Base-by-base conservation (phyloP, 92 coral and sea anemone genomes). In the Zoanthus sociatus region DNA sequence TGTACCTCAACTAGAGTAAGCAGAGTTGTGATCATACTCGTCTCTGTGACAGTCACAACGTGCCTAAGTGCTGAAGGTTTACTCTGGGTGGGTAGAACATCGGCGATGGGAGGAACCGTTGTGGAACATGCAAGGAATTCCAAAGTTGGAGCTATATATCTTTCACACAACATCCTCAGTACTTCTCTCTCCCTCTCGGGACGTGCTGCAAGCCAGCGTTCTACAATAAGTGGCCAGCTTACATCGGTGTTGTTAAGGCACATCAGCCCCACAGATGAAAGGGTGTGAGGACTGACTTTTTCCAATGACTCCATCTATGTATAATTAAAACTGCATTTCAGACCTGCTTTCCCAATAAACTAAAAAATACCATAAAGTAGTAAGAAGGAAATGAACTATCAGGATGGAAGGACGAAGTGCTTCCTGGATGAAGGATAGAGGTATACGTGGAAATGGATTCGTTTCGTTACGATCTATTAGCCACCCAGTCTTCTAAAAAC, bases 1-100 rank as follows among this genome's bases (percentile, higher is more conserved):
- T 15, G 13, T 84, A 97, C 99, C 97, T 97, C 99, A 9, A 97
- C 98, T 37, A 97, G 68, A 6, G 98, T 89, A 73, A 97, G 88
- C 51, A 97, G 85, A 31, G 99, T 97, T 86, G 90, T 93, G 20
- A 97, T 95, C 99, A 97, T 95, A 81, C 95, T 92, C 95, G 95
- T 93, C 91, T 97, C 97, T 72, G 95, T 93, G 20, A 90, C 89
- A 69, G 95, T 84, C 83, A 97, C 96, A 88, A 92, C 97, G 82
- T 93, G 98, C 69, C 98, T 94, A 60, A 97, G 86, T 64, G 93
- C 93, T 37, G 93, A 84, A 2, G 95, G 96, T 74, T 95, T 97
- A 70, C 93, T 90, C 91, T 93, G 98, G 33, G 98, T 94, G 1
- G 93, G 98, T 1, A 96, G 95, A 7, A 90, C 97, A 46, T 98